Base-by-base conservation (phyloP, 2,888 invertebrate species). In the Sesamia inferens region DNA sequence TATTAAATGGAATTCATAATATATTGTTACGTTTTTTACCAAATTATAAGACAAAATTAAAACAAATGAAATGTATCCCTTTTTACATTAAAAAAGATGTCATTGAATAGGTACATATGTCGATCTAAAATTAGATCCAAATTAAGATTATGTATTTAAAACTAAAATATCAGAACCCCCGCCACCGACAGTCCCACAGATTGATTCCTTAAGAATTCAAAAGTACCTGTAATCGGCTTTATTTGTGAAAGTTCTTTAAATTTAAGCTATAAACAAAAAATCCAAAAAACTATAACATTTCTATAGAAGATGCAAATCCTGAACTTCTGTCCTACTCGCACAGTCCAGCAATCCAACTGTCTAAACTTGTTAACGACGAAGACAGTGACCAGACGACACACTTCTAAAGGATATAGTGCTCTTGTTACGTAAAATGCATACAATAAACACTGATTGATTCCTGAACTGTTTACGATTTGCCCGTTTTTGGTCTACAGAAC, bases 351-450 rank as follows among this genome's bases (percentile, higher is more conserved):
- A 81, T 83, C 74, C 76, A 65, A 74, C 61, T 74, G 73, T 76
- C 70, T 59, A 13, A 76, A 71, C 58, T 76, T 61, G 78, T 81
- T 81, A 85, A 79, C 81, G 70, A 74, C 55, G 64, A 75, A 71
- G 63, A 81, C 68, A 74, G 68, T 71, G 71, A 71, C 69, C 55
- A 76, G 76, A 70, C 71, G 54, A 78, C 58, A 79, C 69, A 80
- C 65, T 75, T 62, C 74, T 76, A 76, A 78, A 71, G 77, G 82
- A 85, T 85, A 85, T 83, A 87, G 83, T 81, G 79, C 70, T 82
- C 89, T 88, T 85, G 87, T 85, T 88, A 84, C 84, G 76, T 71
- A 78, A 83, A 85, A 81, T 81, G 71, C 75, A 72, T 83, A 85
- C 78, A 84, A 84, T 87, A 85, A 87, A 86, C 76, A 75, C 74